These are phyloP conservation scores for Nomada lathburiana DNA, from an alignment of 2,888 invertebrate genomes.

Conservation along the genomic window DNA sequence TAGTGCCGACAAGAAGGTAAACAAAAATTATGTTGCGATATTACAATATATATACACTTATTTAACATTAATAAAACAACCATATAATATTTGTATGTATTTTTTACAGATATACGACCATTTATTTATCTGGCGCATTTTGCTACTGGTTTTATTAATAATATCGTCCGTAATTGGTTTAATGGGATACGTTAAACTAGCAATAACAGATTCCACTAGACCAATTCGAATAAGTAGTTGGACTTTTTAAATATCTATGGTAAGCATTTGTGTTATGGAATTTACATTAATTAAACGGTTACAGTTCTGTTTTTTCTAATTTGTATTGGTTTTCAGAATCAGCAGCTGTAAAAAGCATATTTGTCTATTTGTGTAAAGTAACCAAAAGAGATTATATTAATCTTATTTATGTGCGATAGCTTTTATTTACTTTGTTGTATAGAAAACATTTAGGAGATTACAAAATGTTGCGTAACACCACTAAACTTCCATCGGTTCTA, in stretches of 20 bases:
- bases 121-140: conserved; percentile 85
- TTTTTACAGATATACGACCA: conserved; percentile 86
- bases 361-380: conserved; percentile 3
- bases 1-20: conserved; percentile 85
- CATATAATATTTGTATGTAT: conserved; percentile 35
- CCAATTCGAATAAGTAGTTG: conserved; percentile 84
- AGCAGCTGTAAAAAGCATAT: neutral
- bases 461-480: conserved; percentile 80
- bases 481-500: conserved; percentile 65
- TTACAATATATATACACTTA: conserved; percentile 3
- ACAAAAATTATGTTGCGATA: conserved; percentile 63
- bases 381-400: conserved; percentile 14
- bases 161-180: conserved; percentile 84
- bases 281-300: conserved; percentile 6
- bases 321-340: conserved; percentile 31
- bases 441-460: conserved; percentile 14
- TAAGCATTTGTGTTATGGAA: conserved; percentile 33
- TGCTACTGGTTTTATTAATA: conserved; percentile 84
- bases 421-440: conserved; percentile 12
- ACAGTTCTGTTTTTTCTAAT: neutral
- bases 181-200: conserved; percentile 84
- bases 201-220: conserved; percentile 85
- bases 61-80: neutral
- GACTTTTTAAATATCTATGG: conserved; percentile 76
- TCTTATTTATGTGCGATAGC: conserved; percentile 23